Evolutionary conservation across 2,888 invertebrate species (phyloP).

Genomic region (Prenolepis imparis): DNA sequence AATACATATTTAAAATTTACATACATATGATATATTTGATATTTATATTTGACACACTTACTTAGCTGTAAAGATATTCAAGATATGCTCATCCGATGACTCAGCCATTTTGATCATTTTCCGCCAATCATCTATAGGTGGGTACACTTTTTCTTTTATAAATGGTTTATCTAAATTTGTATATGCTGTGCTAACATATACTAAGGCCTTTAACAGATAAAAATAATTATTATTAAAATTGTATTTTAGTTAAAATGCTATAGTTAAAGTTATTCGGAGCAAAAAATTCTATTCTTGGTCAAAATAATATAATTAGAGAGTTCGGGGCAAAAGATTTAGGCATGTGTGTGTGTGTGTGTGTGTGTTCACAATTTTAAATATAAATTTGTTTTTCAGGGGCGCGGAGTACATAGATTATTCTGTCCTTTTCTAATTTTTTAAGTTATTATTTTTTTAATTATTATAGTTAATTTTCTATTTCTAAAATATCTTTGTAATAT

Average conservation of each 20-base stretch:
- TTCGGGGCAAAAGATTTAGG: neutral
- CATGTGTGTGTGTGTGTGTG: too few relatives aligned
- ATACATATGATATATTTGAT: neutral
- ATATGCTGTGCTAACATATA: constrained; percentile 96
- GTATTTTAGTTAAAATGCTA: neutral
- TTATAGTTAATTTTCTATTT: too few relatives aligned
- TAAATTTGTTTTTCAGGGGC: too few relatives aligned
- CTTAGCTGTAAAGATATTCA: constrained; percentile 89
- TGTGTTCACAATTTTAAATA: too few relatives aligned
- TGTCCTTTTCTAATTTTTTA: too few relatives aligned
- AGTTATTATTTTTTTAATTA: too few relatives aligned
- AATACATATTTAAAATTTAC: neutral
- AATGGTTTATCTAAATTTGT: constrained; percentile 92
- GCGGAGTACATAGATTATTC: too few relatives aligned
- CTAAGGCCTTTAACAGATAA: constrained; percentile 87
- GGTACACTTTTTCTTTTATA: constrained; percentile 93
- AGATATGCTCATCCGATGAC: constrained; percentile 87
- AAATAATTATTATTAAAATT: neutral
- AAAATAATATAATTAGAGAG: neutral
- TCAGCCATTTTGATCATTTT: constrained; percentile 90
- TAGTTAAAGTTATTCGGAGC: neutral
- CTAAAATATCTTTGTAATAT: neutral
- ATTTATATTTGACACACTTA: constrained; percentile 81
- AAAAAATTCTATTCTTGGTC: neutral
- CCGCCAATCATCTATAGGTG: constrained; percentile 90